Evolutionary conservation across 2,888 invertebrate genomes (phyloP), one percentile per base, ranked within the genome.

Genomic region (Apantesis nais): DNA sequence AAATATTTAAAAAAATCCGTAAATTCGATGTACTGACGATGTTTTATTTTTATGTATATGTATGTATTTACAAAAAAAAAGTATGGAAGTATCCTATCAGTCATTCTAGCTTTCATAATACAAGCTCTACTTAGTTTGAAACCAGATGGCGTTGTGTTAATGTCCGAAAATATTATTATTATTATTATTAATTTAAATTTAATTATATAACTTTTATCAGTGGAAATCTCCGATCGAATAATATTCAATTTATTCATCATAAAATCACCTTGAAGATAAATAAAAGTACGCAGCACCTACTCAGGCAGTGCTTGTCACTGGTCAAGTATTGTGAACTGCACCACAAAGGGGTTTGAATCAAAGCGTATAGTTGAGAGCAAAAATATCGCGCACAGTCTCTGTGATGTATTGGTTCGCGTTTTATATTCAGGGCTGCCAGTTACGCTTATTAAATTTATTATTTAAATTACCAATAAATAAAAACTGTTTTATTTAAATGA

Each of bases 281-380:
- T 29, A 58, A 58, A 58, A 58, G 58, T 58, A 14, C 29, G 29
- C 25, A 14, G 58, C 58, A 58, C 14, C 58, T 29, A 60, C 25
- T 39, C 62, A 74, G 71, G 74, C 80, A 80, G 77, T 81, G 79
- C 83, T 78, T 79, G 88, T 90, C 88, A 89, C 83, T 80, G 77
- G 75, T 67, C 68, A 22, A 75, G 83, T 85, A 91, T 91, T 92
- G 92, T 92, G 84, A 86, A 78, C 82, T 79, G 79, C 66, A 73
- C 74, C 85, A 94, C 94, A 94, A 94, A 93, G 85, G 89, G 67
- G 81, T 82, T 86, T 91, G 93, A 90, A 91, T 92, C 92, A 93
- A 93, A 92, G 86, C 89, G 89, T 89, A 89, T 90, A 91, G 91
- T 91, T 91, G 88, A 78, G 79, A 66, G 87, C 86, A 92, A 93